Evolutionary conservation across 2,113 vertebrate genomes (phyloP), one percentile per base, ranked within the genome.

Genomic region (Andinoacara biseriatus): DNA sequence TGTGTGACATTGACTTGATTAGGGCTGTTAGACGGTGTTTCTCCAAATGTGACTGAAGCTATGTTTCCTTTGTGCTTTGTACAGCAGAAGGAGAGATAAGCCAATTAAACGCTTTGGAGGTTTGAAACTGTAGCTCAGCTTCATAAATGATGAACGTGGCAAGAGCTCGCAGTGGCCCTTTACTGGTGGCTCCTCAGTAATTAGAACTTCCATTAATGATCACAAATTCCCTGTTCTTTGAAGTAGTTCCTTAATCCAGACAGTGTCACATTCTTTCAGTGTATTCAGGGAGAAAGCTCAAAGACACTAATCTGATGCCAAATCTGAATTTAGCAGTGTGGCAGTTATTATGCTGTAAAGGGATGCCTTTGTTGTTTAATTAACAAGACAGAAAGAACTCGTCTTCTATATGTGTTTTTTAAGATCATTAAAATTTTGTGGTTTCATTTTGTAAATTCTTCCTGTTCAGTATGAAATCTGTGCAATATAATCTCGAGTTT

Each of bases 181-280:
- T 86, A 86, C 90, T 91, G 86, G 86, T 91, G 84, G 82, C 87
- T 94, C 78, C 83, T 91, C 85, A 80, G 91, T 93, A 95, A 95
- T 95, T 94, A 95, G 90, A 88, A 93, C 78, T 74, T 93, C 76
- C 89, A 89, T 93, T 94, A 93, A 95, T 91, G 90, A 94, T 94
- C 92, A 89, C 89, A 90, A 90, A 94, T 89, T 93, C 78, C 54
- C 81, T 86, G 40, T 80, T 86, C 91, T 93, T 95, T 93, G 88
- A 95, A 91, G 91, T 91, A 46, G 57, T 82, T 80, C 85, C 78
- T 90, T 92, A 93, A 94, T 94, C 90, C 83, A 89, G 87, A 90
- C 91, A 84, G 87, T 90, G 91, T 94, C 90, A 86, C 90, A 93
- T 94, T 95, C 90, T 93, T 82, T 91, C 80, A 89, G 90, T 86